Base-by-base conservation (phyloP, 2,888 invertebrate genomes). In the Zaprionus lineosus region DNA sequence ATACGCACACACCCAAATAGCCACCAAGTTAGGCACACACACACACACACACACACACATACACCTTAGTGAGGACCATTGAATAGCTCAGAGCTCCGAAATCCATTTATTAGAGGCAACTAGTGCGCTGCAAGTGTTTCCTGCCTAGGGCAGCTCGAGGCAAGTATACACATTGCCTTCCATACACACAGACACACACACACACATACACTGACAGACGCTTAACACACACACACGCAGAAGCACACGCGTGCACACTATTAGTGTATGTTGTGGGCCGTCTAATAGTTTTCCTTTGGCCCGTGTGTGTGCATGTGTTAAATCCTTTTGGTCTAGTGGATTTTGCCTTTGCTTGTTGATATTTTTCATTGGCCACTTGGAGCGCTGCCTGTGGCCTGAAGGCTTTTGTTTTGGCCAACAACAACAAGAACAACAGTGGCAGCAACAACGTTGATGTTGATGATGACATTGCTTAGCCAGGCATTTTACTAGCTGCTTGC, bases 281-380 rank as follows among this genome's bases (percentile, higher is more conserved):
- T 29, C 44, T 66, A 71, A 71, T 72, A 72, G 72, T 62, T 73
- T 73, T 41, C 43, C 44, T 29, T 28, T 44, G 31, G 14, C 5
- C 9, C 19, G 2, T 7, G 0, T 19, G 40, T 40, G 9, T 67
- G 53, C 16, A 33, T 58, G 60, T 43, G 64, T 31, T 50, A 58
- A 77, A 77, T 69, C 77, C 70, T 50, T 77, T 64, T 46, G 66
- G 47, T 61, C 57, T 47, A 61, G 61, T 59, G 59, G 66, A 78
- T 55, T 78, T 65, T 41, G 58, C 41, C 55, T 60, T 52, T 59
- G 61, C 60, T 53, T 69, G 60, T 61, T 65, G 66, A 66, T 77
- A 61, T 74, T 74, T 74, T 69, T 70, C 73, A 77, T 61, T 70
- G 58, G 60, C 70, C 70, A 65, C 65, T 77, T 56, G 55, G 36